Conservation (phyloP, 2,888 invertebrate species). For the Autographa gamma region DNA sequence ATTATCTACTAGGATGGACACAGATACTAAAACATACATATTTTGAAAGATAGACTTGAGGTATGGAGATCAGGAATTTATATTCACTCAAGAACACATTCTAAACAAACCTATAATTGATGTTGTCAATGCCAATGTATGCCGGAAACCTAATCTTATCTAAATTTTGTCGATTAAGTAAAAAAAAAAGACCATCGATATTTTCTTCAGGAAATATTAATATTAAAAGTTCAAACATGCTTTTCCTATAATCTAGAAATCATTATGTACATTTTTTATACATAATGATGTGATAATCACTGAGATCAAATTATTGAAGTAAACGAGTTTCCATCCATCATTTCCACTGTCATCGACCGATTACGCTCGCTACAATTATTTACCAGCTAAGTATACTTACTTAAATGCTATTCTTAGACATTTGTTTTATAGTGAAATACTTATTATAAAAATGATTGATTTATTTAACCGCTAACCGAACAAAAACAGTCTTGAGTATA, state of each 20-base stretch:
- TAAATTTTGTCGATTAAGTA: too few relatives aligned
- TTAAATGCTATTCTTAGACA: neutral
- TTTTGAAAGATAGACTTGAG: too few relatives aligned
- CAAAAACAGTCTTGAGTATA: constrained; percentile 12
- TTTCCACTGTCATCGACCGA: constrained; percentile 25
- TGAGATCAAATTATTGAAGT: neutral
- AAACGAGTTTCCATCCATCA: constrained; percentile 4
- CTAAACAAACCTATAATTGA: too few relatives aligned
- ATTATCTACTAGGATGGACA: too few relatives aligned
- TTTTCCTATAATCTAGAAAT: constrained; percentile 4
- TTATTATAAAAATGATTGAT: neutral
- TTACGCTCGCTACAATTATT: constrained; percentile 12
- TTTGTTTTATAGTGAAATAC: neutral
- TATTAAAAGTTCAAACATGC: neutral
- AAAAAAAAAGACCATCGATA: too few relatives aligned
- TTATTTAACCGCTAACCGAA: constrained; percentile 14
- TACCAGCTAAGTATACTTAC: neutral
- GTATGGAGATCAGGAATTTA: too few relatives aligned
- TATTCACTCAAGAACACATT: too few relatives aligned
- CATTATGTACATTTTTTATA: neutral
- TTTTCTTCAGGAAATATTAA: neutral
- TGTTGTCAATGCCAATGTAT: too few relatives aligned
- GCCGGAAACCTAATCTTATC: too few relatives aligned
- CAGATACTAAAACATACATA: too few relatives aligned
- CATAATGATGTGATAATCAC: constrained; percentile 1